Percentiles rank a stretch among this genome's conserved stretches.
Evolutionary conservation across 2,797 vertebrate species (phyloP).

Genomic region (Novumbra hubbsi): DNA sequence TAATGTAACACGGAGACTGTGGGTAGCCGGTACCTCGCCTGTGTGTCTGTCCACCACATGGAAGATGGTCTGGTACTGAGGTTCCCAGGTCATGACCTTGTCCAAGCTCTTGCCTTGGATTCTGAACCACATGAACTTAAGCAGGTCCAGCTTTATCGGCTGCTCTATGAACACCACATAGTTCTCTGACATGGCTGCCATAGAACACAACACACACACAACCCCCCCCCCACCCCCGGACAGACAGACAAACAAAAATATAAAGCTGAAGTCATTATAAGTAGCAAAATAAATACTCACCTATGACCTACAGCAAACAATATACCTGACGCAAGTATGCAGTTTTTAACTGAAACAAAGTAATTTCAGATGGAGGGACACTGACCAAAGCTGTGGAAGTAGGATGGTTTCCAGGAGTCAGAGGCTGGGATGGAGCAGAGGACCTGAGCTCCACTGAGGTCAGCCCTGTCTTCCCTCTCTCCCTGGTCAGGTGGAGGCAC

Average conservation of each 20-base stretch:
- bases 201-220: background rate
- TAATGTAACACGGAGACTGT: background rate
- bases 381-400: slow-evolving; percentile 88
- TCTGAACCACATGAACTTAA: slow-evolving; percentile 79
- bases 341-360: too few relatives aligned
- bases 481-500: slow-evolving; percentile 72
- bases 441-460: slow-evolving; percentile 78
- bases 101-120: slow-evolving; percentile 76
- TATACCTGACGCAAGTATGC: too few relatives aligned
- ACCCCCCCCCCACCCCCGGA: background rate
- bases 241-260: background rate
- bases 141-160: slow-evolving; percentile 83
- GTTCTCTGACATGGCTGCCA: slow-evolving; percentile 89
- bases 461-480: slow-evolving; percentile 51
- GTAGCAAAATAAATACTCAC: background rate
- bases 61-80: slow-evolving; percentile 78
- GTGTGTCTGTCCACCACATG: slow-evolving; percentile 85
- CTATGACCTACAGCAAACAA: too few relatives aligned
- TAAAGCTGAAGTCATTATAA: background rate
- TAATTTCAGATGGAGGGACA: too few relatives aligned
- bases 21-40: slow-evolving; percentile 73
- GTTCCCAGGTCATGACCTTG: slow-evolving; percentile 84
- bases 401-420: slow-evolving; percentile 82
- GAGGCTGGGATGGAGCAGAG: slow-evolving; percentile 83
- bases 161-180: slow-evolving; percentile 91